Evolutionary conservation across 2,888 invertebrate genomes (phyloP).

Genomic region (Anaspis maculata): DNA sequence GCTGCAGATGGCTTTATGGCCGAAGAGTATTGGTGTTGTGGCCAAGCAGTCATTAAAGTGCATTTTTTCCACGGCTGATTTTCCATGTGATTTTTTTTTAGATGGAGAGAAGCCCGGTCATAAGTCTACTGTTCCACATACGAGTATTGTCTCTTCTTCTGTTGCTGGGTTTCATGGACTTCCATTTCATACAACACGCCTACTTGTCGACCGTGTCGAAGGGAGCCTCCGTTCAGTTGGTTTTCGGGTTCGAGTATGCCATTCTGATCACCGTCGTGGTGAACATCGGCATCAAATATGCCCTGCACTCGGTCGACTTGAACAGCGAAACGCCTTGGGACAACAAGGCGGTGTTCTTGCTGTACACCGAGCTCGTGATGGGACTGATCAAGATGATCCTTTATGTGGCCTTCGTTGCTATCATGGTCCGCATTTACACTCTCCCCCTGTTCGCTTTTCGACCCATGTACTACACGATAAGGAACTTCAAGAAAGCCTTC

Average conservation of each 20-base stretch:
- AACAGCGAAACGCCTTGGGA: constrained; percentile 97
- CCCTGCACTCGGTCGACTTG: constrained; percentile 79
- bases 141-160: constrained; percentile 78
- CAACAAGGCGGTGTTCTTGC: constrained; percentile 93
- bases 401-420: constrained; percentile 85
- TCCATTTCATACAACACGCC: constrained; percentile 86
- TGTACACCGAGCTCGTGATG: constrained; percentile 94
- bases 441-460: constrained; percentile 96
- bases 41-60: no score
- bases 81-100: no score
- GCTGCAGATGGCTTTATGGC: no score
- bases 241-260: constrained; percentile 99
- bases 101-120: constrained; percentile 99
- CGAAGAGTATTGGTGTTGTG: no score
- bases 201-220: constrained; percentile 86
- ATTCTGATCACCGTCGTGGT: constrained; percentile 88
- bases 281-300: constrained; percentile 89
- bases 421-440: constrained; percentile 96
- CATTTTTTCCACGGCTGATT: no score
- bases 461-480: constrained; percentile 98
- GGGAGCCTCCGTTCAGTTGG: constrained; percentile 95
- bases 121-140: constrained; percentile 90
- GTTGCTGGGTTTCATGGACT: constrained; percentile 74
- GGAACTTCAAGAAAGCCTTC: constrained; percentile 95
- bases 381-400: constrained; percentile 70